Evolutionary conservation across 2,888 invertebrate genomes (phyloP).

Genomic region (Andrena flavipes): DNA sequence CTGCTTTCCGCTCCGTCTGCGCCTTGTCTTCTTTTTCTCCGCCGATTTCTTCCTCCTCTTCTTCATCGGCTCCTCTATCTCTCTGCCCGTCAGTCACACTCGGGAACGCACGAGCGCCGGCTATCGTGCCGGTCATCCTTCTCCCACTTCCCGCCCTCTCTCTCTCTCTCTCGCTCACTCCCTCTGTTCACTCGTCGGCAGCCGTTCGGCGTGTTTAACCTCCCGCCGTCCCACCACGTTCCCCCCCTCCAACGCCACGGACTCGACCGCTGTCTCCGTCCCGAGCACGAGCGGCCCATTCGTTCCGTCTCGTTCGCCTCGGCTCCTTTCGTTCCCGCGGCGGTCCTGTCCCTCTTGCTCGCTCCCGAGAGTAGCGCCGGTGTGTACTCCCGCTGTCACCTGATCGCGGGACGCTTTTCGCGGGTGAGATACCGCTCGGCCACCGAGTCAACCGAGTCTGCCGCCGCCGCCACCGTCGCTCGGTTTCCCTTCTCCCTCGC

Average conservation of each 20-base stretch:
- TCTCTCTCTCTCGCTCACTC: conserved; percentile 48
- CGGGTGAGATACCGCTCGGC: conserved; percentile 82
- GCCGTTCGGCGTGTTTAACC: conserved; percentile 70
- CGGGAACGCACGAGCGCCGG: conserved; percentile 67
- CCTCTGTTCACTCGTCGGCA: conserved; percentile 42
- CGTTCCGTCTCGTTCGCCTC: conserved; percentile 59
- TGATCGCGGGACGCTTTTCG: conserved; percentile 83
- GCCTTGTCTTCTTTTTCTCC: conserved; percentile 43
- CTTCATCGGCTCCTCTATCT: conserved; percentile 42
- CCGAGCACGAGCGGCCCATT: conserved; percentile 49
- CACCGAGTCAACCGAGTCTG: conserved; percentile 79
- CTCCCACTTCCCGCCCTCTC: conserved; percentile 48
- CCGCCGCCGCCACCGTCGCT: conserved; percentile 62
- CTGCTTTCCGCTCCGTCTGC: conserved; percentile 39
- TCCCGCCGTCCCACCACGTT: conserved; percentile 61
- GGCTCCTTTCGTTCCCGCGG: conserved; percentile 59
- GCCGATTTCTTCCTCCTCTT: conserved; percentile 50
- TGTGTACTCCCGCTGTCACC: conserved; percentile 80
- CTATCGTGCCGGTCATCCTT: conserved; percentile 43
- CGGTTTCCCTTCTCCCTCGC: conserved; percentile 58
- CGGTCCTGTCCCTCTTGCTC: conserved; percentile 64
- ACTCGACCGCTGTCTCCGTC: conserved; percentile 62
- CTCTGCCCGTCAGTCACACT: conserved; percentile 58
- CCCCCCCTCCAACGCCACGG: conserved; percentile 44
- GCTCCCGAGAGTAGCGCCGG: conserved; percentile 70